Conservation (phyloP, 2,797 vertebrate species). For the Gadopsis marmoratus region DNA sequence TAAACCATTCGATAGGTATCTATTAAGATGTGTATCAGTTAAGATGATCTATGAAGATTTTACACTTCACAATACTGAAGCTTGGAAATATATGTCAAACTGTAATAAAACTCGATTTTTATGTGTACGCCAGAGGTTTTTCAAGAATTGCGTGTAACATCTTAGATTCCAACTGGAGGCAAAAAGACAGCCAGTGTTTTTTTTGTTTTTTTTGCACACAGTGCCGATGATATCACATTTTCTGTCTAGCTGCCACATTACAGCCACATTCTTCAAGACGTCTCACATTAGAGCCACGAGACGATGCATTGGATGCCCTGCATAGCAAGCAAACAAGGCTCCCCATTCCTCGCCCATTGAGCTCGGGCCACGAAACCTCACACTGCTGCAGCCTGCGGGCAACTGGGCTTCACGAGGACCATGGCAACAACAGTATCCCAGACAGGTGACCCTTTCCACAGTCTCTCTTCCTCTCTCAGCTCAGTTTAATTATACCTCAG, state of each 20-base stretch:
- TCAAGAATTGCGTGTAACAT: not conserved
- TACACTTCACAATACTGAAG: not conserved
- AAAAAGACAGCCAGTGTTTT: constrained; percentile 13
- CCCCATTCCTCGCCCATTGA: constrained; percentile 31
- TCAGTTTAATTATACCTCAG: constrained; percentile 27
- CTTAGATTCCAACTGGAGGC: constrained; percentile 8
- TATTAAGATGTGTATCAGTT: not conserved
- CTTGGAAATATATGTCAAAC: not conserved
- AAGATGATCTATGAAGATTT: not conserved
- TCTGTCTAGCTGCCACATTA: constrained; percentile 30
- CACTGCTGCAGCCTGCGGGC: constrained; percentile 50
- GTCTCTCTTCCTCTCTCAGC: not conserved
- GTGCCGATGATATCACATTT: constrained; percentile 26
- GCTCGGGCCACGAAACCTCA: constrained; percentile 46
- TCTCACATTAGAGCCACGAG: constrained; percentile 37
- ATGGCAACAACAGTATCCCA: constrained; percentile 33
- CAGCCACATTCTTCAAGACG: constrained; percentile 35
- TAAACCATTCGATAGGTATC: not conserved
- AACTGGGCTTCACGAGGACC: constrained; percentile 44
- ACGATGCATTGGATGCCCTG: constrained; percentile 16
- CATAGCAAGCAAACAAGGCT: constrained; percentile 55
- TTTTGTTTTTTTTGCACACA: not conserved
- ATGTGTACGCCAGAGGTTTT: not conserved
- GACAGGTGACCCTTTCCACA: constrained; percentile 53
- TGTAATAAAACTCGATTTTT: not conserved